Evolutionary conservation across 1,140 invertebrate species (phyloP).

Genomic region (Coptotermes formosanus): DNA sequence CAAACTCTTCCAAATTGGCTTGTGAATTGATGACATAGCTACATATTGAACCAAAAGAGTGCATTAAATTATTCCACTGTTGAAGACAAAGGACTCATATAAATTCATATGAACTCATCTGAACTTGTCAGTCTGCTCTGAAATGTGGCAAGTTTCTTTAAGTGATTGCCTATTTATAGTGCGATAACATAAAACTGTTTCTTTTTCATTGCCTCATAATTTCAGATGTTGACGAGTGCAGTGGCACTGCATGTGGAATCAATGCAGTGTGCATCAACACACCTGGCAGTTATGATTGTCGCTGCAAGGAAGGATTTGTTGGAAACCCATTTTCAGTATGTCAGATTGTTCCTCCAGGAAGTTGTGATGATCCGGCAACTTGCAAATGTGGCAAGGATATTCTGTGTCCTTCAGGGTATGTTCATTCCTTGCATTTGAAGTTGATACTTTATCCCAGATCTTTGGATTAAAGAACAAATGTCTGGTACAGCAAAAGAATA

Average conservation of each 20-base stretch:
- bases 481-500: slow-evolving; percentile 20
- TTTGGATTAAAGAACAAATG: neutral
- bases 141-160: too few species aligned
- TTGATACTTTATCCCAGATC: neutral
- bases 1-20: too few species aligned
- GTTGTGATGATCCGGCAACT: slow-evolving; percentile 63
- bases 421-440: neutral
- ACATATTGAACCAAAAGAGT: too few species aligned
- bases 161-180: too few species aligned
- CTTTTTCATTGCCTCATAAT: neutral
- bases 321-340: slow-evolving; percentile 85
- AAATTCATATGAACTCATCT: too few species aligned
- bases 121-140: too few species aligned
- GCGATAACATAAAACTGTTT: too few species aligned
- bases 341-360: slow-evolving; percentile 61
- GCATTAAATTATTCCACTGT: too few species aligned
- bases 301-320: slow-evolving; percentile 74
- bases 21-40: too few species aligned
- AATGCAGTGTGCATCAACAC: slow-evolving; percentile 88
- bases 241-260: slow-evolving; percentile 73
- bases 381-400: slow-evolving; percentile 68
- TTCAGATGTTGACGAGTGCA: slow-evolving; percentile 79
- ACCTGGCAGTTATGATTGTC: slow-evolving; percentile 81
- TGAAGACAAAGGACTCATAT: too few species aligned
- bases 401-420: slow-evolving; percentile 67